These are phyloP conservation scores for Mus caroli DNA, from an alignment of 2,797 vertebrate genomes.

Conservation along the genomic window DNA sequence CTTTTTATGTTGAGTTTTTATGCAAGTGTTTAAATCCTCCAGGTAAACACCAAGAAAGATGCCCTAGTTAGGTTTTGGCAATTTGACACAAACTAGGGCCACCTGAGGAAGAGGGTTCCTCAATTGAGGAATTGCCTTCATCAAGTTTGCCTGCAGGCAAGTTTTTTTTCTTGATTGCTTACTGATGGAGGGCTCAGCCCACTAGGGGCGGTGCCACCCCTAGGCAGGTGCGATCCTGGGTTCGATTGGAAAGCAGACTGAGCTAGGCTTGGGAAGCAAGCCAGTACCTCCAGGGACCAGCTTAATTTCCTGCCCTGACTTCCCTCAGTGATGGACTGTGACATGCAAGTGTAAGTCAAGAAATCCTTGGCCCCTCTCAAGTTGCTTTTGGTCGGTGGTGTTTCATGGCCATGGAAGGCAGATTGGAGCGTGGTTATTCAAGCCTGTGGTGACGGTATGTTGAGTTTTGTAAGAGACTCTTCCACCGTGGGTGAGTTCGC, in stretches of 20 bases:
- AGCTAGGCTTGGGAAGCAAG: background rate
- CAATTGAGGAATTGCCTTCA: background rate
- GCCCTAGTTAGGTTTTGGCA: background rate
- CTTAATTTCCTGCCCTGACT: background rate
- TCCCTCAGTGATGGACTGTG: background rate
- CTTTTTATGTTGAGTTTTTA: background rate
- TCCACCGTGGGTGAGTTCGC: fast-evolving
- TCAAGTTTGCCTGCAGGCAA: background rate
- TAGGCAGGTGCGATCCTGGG: background rate
- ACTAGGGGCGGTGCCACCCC: background rate
- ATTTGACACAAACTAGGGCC: background rate
- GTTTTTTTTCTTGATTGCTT: background rate
- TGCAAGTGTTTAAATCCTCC: background rate
- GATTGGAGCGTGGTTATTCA: background rate
- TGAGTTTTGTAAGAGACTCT: background rate
- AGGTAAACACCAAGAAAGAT: background rate
- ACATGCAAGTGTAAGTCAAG: background rate
- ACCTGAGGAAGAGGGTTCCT: background rate
- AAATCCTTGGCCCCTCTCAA: background rate
- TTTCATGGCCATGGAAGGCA: background rate
- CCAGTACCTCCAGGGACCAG: too few species aligned
- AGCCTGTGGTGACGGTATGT: background rate
- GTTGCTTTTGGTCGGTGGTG: background rate
- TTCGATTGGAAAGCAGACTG: background rate
- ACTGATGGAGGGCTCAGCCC: background rate